Evolutionary conservation across 2,113 vertebrate species (phyloP), one percentile per base, ranked within the genome.

Genomic region (Forbesichthys papilliferus): DNA sequence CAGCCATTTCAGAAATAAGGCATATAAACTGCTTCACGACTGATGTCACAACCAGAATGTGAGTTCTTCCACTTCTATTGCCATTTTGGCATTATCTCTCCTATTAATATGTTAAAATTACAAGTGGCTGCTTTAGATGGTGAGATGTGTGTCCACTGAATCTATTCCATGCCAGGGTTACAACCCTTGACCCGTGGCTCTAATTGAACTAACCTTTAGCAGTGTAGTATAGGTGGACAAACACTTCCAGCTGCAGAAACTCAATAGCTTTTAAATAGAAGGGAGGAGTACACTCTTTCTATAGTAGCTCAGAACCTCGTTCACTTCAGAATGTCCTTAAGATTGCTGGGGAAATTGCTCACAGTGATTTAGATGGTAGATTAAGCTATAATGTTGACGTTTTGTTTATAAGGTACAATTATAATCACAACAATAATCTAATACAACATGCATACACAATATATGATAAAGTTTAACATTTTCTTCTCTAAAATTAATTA

Each of bases 201-300:
- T 71, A 48, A 75, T 83, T 85, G 69, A 85, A 79, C 66, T 77
- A 71, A 86, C 85, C 79, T 73, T 68, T 72, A 76, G 66, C 72
- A 69, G 79, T 73, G 82, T 70, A 74, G 74, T 73, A 74, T 27
- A 27, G 27, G 75, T 74, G 76, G 83, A 80, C 84, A 89, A 83
- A 86, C 86, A 88, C 79, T 89, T 82, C 84, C 88, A 90, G 85
- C 80, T 90, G 87, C 84, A 62, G 65, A 74, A 71, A 69, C 64
- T 85, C 80, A 90, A 84, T 81, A 69, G 75, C 49, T 82, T 75
- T 49, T 61, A 73, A 79, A 66, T 69, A 9, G 72, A 86, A 27
- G 27, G 73, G 80, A 78, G 83, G 76, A 68, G 68, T 79, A 53
- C 12, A 3, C 33, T 46, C 13, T 14, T 42, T 20, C n/a, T 61